These are phyloP conservation scores for Thripadectes ignobilis DNA, from an alignment of 2,797 vertebrate genomes.

Conservation along the genomic window DNA sequence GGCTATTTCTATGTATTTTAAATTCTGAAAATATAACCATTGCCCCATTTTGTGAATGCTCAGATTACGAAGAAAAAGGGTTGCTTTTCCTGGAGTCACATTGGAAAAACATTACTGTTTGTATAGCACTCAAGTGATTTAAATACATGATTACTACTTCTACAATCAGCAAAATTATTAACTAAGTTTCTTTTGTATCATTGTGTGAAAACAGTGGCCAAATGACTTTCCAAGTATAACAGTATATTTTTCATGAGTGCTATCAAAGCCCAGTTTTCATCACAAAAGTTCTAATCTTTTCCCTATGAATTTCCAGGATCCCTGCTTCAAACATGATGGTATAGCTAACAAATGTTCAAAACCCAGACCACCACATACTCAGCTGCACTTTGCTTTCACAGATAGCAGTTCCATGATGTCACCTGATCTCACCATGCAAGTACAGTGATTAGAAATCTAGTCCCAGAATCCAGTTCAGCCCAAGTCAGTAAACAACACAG, in stretches of 20 bases:
- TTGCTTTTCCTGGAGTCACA: neutral
- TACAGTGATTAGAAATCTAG: neutral
- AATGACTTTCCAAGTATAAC: neutral
- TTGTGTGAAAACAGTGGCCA: neutral
- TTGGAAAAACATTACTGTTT: neutral
- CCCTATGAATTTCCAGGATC: neutral
- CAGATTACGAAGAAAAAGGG: neutral
- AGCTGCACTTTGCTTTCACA: neutral
- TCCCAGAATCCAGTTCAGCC: neutral
- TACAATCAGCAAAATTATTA: neutral
- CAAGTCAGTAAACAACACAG: neutral
- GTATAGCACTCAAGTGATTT: neutral
- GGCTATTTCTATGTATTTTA: neutral
- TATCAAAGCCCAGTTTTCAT: neutral
- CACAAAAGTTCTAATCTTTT: neutral
- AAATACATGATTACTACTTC: neutral
- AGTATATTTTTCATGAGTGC: neutral
- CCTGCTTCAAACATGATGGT: neutral
- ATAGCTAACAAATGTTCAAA: neutral
- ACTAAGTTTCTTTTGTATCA: neutral
- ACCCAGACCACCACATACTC: rapidly evolving
- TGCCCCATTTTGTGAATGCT: neutral
- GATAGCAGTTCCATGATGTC: neutral
- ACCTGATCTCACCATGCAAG: neutral
- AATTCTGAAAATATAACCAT: neutral